Percentiles rank a stretch among this genome's conserved stretches.
These are phyloP conservation scores for Tapera naevia DNA, from an alignment of 2,797 vertebrate genomes.

Conservation along the genomic window DNA sequence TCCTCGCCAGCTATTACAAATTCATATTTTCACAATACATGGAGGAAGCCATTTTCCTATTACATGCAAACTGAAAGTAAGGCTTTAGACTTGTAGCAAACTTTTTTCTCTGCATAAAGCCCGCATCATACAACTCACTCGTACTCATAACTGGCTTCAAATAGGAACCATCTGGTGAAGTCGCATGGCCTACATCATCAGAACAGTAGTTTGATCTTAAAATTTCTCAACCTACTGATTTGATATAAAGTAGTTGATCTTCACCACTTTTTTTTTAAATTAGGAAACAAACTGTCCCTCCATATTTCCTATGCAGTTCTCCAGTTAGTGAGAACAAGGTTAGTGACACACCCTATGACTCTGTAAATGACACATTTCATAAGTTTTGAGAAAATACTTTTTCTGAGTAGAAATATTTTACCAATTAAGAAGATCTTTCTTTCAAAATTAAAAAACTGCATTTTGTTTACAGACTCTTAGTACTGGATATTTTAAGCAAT, in stretches of 20 bases:
- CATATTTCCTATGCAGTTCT: fast-evolving
- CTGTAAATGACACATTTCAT: background rate
- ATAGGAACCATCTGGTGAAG: background rate
- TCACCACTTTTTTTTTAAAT: background rate
- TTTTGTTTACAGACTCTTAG: background rate
- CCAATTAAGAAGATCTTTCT: background rate
- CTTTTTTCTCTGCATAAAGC: background rate
- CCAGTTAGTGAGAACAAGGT: background rate
- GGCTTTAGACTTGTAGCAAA: background rate
- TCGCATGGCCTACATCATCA: background rate
- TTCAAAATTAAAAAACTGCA: background rate
- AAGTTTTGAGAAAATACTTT: background rate
- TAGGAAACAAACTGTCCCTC: background rate
- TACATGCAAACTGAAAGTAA: background rate
- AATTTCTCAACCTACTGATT: background rate
- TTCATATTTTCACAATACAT: background rate
- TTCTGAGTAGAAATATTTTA: background rate
- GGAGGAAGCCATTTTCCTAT: background rate
- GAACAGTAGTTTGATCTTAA: background rate
- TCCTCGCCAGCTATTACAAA: background rate
- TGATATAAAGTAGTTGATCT: background rate
- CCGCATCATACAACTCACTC: background rate
- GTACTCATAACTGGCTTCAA: background rate
- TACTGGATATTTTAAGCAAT: background rate
- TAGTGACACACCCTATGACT: background rate